A percentile compares a stretch with the other conserved stretches of the same genome.
Conservation (phyloP, 2,113 vertebrate genomes). For the Cyanoderma ruficeps region DNA sequence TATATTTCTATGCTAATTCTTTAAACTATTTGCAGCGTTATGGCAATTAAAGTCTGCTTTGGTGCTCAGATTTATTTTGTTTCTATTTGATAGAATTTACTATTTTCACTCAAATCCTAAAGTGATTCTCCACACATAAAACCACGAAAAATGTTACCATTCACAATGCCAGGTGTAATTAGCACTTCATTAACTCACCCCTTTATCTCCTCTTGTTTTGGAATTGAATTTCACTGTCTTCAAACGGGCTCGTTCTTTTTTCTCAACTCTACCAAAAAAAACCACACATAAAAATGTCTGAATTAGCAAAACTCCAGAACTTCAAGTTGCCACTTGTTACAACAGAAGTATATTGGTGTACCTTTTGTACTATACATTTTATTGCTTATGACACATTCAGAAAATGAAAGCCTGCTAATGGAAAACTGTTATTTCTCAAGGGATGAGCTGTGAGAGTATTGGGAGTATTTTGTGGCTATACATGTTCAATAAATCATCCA, state of each 20-base stretch:
- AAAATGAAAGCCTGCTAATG: neutral
- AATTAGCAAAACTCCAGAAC: neutral
- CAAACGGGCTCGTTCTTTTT: constrained; percentile 94
- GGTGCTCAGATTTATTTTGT: neutral
- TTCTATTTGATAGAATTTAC: neutral
- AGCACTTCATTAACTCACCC: constrained; percentile 83
- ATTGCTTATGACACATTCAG: neutral
- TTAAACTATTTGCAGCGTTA: neutral
- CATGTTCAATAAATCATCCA: neutral
- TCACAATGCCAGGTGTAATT: neutral
- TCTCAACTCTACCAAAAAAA: constrained; percentile 86
- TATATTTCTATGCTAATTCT: neutral
- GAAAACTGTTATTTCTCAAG: neutral
- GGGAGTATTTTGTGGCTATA: neutral
- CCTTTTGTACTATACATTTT: neutral
- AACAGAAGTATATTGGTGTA: neutral
- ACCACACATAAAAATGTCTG: neutral
- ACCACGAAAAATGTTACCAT: neutral
- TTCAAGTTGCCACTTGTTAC: neutral
- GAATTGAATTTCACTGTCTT: constrained; percentile 99
- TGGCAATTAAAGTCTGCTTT: neutral
- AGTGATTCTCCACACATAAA: neutral
- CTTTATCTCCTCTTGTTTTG: constrained; percentile 91
- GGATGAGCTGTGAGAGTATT: neutral
- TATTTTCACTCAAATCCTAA: neutral